Evolutionary conservation across 1,140 invertebrate genomes (phyloP).

Genomic region (Danaus melanippus): DNA sequence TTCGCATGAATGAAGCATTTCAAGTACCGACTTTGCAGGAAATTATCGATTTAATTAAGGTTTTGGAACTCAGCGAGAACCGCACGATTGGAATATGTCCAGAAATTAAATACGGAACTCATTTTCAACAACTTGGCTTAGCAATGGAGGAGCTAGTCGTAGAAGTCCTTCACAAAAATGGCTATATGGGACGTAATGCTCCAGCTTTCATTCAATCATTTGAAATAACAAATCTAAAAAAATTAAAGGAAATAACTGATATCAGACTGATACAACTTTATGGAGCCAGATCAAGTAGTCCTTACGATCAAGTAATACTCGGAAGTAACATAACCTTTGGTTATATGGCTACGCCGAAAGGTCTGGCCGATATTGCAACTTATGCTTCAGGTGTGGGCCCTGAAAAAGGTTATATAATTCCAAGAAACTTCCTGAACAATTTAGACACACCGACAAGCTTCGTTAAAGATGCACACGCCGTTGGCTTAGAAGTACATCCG

Average conservation of each 20-base stretch:
- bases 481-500: constrained; percentile 51
- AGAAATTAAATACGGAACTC: constrained; percentile 52
- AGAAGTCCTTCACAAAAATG: constrained; percentile 46
- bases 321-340: constrained; percentile 43
- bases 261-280: constrained; percentile 49
- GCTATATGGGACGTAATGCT: constrained; percentile 32
- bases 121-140: constrained; percentile 44
- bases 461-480: constrained; percentile 47
- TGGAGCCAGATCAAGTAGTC: constrained; percentile 26
- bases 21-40: constrained; percentile 54
- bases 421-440: constrained; percentile 36
- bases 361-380: constrained; percentile 43
- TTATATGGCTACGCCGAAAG: constrained; percentile 45
- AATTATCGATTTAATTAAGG: constrained; percentile 54
- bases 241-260: constrained; percentile 49
- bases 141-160: constrained; percentile 49
- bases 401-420: constrained; percentile 55
- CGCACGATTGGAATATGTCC: constrained; percentile 60
- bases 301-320: constrained; percentile 39
- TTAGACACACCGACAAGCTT: constrained; percentile 42
- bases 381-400: constrained; percentile 57
- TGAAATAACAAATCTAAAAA: constrained; percentile 53
- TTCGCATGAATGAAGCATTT: constrained; percentile 43
- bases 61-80: constrained; percentile 45
- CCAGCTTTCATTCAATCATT: constrained; percentile 59